A percentile compares a stretch with the other conserved stretches of the same genome.
These are phyloP conservation scores for Oryzias curvinotus DNA, from an alignment of 2,113 vertebrate species.

Conservation along the genomic window DNA sequence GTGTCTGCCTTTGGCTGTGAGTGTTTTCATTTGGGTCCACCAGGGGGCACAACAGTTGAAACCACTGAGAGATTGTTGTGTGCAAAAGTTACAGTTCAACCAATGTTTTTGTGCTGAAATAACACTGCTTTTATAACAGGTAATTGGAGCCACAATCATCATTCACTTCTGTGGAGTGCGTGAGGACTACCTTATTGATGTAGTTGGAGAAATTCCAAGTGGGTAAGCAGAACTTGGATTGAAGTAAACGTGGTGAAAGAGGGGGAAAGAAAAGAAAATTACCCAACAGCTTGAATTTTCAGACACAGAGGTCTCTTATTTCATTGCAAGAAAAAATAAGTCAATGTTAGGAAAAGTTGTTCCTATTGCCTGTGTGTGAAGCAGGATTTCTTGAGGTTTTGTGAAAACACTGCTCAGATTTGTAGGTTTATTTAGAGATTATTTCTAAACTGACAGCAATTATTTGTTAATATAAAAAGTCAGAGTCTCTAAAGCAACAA, in stretches of 20 bases:
- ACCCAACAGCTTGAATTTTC: not conserved
- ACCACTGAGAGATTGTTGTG: not conserved
- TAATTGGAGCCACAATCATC: constrained; percentile 84
- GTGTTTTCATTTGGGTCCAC: constrained; percentile 19
- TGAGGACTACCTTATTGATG: constrained; percentile 69
- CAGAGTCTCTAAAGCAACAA: too few relatives aligned
- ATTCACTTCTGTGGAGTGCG: constrained; percentile 76
- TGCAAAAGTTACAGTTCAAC: too few relatives aligned
- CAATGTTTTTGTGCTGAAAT: too few relatives aligned
- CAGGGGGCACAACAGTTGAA: constrained; percentile 32
- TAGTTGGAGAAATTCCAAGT: constrained; percentile 87
- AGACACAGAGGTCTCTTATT: not conserved
- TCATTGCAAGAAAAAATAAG: too few relatives aligned
- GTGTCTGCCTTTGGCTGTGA: too few relatives aligned
- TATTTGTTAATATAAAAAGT: too few relatives aligned
- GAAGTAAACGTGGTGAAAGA: not conserved
- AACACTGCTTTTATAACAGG: constrained; percentile 63
- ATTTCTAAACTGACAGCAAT: too few relatives aligned
- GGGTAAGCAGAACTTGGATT: constrained; percentile 77
- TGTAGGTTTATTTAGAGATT: too few relatives aligned
- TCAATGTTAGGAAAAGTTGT: too few relatives aligned
- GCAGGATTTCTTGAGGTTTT: too few relatives aligned
- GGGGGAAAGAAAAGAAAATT: not conserved
- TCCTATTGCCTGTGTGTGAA: too few relatives aligned
- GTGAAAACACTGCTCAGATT: too few relatives aligned